Evolutionary conservation across 2,888 invertebrate species (phyloP).

Genomic region (Drosophila borealis): DNA sequence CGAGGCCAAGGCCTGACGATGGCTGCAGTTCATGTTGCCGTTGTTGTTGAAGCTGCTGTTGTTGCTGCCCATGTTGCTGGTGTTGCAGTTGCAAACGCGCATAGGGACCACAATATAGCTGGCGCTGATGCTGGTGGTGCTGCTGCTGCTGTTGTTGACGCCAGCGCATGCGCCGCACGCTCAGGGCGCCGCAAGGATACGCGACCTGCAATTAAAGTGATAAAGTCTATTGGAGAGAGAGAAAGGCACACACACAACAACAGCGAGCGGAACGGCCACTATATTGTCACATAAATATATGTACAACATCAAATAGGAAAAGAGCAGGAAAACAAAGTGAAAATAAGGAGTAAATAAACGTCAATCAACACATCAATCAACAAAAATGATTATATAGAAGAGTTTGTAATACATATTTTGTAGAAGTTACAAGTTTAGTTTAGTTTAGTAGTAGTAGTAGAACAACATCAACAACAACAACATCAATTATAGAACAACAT

Average conservation of each 20-base stretch:
- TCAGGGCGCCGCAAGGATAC: slow-evolving; percentile 62
- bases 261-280: slow-evolving; percentile 28
- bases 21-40: slow-evolving; percentile 41
- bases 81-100: slow-evolving; percentile 30
- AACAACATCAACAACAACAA: slow-evolving; percentile 76
- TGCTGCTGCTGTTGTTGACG: slow-evolving; percentile 48
- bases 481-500: slow-evolving; percentile 78
- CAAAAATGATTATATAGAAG: slow-evolving; percentile 60
- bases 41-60: slow-evolving; percentile 35
- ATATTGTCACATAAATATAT: slow-evolving; percentile 25
- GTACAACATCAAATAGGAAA: slow-evolving; percentile 55
- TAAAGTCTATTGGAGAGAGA: slow-evolving; percentile 46
- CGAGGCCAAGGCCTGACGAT: slow-evolving; percentile 42
- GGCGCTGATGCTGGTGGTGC: slow-evolving; percentile 26
- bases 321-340: slow-evolving; percentile 27
- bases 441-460: slow-evolving; percentile 56
- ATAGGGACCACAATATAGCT: slow-evolving; percentile 25
- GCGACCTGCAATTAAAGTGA: slow-evolving; percentile 65
- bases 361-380: slow-evolving; percentile 55
- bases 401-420: slow-evolving; percentile 47
- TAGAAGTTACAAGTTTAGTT: slow-evolving; percentile 42
- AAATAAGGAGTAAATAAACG: slow-evolving; percentile 16
- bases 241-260: slow-evolving; percentile 44
- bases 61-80: slow-evolving; percentile 33
- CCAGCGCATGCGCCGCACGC: slow-evolving; percentile 65